Percentiles rank a stretch among this genome's conserved stretches.
phyloP scores from a whole-genome alignment of 2,888 invertebrate species.

The Cheilosia vernalis region DNA sequence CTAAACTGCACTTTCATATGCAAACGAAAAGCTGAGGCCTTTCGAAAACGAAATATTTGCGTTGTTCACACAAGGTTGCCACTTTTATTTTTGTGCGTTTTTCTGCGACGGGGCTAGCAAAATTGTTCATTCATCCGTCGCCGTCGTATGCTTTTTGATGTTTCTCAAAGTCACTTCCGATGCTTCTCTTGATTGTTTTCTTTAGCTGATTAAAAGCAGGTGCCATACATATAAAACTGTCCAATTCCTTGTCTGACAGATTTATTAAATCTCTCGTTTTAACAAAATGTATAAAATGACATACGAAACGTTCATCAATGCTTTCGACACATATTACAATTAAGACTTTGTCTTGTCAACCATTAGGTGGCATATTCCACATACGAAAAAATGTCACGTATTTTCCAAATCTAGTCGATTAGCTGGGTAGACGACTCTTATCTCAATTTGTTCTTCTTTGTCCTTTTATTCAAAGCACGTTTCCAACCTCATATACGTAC shows the following conservation, averaged over 20 bases:
- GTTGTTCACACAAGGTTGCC: conserved; percentile 4
- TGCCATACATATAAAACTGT: no score
- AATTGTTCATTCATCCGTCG: no score
- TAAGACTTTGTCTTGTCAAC: background rate
- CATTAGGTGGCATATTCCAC: background rate
- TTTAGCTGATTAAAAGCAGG: no score
- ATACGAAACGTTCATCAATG: no score
- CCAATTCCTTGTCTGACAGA: no score
- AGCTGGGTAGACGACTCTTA: background rate
- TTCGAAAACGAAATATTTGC: conserved; percentile 17
- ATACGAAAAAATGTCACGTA: background rate
- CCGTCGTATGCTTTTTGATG: no score
- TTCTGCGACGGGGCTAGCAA: background rate
- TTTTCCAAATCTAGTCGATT: background rate
- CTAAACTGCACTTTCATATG: conserved; percentile 42
- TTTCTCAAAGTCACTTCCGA: no score
- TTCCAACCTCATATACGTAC: background rate
- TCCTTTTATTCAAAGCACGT: conserved; percentile 9
- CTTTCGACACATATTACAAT: background rate
- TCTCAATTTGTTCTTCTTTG: background rate
- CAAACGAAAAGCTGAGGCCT: conserved; percentile 45
- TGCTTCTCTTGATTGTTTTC: no score
- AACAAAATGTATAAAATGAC: no score
- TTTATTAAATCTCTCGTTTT: no score
- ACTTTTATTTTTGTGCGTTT: background rate